Percentiles rank a stretch among this genome's conserved stretches.
These are phyloP conservation scores for Anoplius nigerrimus DNA, from an alignment of 2,888 invertebrate species.

Conservation along the genomic window DNA sequence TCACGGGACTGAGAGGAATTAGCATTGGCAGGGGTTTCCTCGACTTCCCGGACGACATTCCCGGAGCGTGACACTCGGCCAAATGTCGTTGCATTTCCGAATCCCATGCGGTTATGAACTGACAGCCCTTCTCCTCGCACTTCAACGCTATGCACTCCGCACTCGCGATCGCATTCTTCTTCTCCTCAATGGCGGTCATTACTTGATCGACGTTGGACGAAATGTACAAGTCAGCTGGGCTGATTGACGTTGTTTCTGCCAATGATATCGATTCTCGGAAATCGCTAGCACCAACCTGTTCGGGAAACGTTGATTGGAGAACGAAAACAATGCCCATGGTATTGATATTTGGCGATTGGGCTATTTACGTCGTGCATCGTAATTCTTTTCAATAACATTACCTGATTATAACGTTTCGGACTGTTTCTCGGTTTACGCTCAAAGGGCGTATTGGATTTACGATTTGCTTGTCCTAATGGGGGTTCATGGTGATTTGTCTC, in stretches of 20 bases:
- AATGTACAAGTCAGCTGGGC: conserved; percentile 6
- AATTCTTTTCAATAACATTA: conserved; percentile 34
- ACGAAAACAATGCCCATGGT: too few species aligned
- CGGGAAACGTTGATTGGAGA: too few species aligned
- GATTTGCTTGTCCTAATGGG: conserved; percentile 81
- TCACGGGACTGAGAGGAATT: conserved; percentile 64
- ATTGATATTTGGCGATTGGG: too few species aligned
- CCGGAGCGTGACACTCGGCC: conserved; percentile 64
- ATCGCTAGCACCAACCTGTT: conserved; percentile 70
- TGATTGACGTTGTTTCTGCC: conserved; percentile 36
- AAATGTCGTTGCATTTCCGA: conserved; percentile 77
- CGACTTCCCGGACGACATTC: conserved; percentile 54
- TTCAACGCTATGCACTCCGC: conserved; percentile 76
- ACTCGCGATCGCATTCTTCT: conserved; percentile 63
- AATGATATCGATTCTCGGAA: conserved; percentile 55
- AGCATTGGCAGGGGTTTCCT: conserved; percentile 70
- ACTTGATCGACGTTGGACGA: conserved; percentile 43
- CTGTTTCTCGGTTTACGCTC: conserved; percentile 67
- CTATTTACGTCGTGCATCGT: background rate
- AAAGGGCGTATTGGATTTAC: conserved; percentile 62
- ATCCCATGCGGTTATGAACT: conserved; percentile 78
- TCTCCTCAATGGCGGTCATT: conserved; percentile 49
- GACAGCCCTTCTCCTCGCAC: conserved; percentile 76
- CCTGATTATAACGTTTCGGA: conserved; percentile 71
- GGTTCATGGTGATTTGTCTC: conserved; percentile 94